These are phyloP conservation scores for Falco novaeseelandiae DNA, from an alignment of 2,797 vertebrate genomes.

Conservation along the genomic window DNA sequence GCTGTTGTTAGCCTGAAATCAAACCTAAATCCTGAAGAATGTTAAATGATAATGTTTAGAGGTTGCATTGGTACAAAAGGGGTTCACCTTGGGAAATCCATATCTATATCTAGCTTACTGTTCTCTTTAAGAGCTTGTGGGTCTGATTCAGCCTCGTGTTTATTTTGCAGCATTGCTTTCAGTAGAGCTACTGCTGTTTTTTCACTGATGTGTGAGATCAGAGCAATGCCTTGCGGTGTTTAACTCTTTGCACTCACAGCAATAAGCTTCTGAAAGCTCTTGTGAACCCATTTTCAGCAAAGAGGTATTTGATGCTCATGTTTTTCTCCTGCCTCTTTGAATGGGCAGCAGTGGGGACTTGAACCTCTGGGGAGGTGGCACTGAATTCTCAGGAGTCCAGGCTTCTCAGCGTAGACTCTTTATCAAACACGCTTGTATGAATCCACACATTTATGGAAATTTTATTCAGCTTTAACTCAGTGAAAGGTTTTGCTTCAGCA, in stretches of 20 bases:
- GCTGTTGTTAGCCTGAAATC: neutral
- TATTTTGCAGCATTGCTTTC: constrained; percentile 49
- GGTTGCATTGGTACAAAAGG: neutral
- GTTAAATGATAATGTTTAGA: neutral
- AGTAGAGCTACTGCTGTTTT: constrained; percentile 39
- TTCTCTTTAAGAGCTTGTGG: constrained; percentile 21
- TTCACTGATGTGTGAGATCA: constrained; percentile 55
- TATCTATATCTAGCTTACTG: neutral
- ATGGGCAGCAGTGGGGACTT: neutral
- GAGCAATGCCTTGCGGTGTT: constrained; percentile 35
- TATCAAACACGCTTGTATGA: neutral
- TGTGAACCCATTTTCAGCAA: neutral
- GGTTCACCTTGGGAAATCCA: constrained; percentile 26
- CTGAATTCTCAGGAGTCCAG: neutral
- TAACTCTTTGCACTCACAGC: constrained; percentile 41
- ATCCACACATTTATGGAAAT: neutral
- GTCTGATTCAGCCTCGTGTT: neutral
- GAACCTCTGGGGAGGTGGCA: neutral
- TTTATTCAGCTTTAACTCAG: neutral
- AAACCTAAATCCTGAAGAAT: neutral
- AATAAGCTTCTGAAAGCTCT: neutral
- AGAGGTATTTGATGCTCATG: fast-evolving
- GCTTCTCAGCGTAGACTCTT: neutral
- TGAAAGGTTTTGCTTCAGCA: neutral
- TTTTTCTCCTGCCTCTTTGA: neutral